Base-by-base conservation (phyloP, 2,888 invertebrate genomes). In the Opisthograptis luteolata region DNA sequence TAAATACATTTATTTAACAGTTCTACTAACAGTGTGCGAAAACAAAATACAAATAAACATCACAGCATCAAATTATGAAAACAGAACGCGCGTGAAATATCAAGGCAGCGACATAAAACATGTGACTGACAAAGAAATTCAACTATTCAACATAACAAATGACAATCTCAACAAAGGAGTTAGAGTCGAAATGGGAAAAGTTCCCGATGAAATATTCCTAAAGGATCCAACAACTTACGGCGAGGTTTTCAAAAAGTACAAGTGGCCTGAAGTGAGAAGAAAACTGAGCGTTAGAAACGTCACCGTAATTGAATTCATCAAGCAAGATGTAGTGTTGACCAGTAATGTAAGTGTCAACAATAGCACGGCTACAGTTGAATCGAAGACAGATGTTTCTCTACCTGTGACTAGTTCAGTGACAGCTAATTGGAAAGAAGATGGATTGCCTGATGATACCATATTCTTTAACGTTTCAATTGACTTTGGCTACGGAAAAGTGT, bases 141-240 rank as follows among this genome's bases (percentile, higher is more conserved):
- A 53, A 4, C 31, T 80, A 2, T 88, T 81, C 50, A 84, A 87
- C 34, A 55, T 87, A 1, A 81, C 79, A 5, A 65, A 70, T 5
- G 63, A 62, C 1, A 83, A 79, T 54, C 51, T 88, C 2, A 85
- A 81, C 17, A 55, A 39, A 53, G 87, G 84, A 0, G 55, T 83
- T 1, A 55, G 51, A 39, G 43, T 74, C 0, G 83, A 84, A 61
- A 50, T 88, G 0, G 87, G 84, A 0, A 79, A 60, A 55, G 57
- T 32, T 2, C 84, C 88, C 0, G 61, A 82, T 0, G 66, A 79
- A 4, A 60, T 87, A 8, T 87, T 74, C 42, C 28, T 86, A 1
- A 80, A 65, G 37, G 81, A 87, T 17, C 87, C 87, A 0, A 87
- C 87, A 0, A 50, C 61, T 0, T 81, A 83, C 24, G 72, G 75